phyloP scores from a whole-genome alignment of 2,797 vertebrate genomes.

The Buceros bicornis region DNA sequence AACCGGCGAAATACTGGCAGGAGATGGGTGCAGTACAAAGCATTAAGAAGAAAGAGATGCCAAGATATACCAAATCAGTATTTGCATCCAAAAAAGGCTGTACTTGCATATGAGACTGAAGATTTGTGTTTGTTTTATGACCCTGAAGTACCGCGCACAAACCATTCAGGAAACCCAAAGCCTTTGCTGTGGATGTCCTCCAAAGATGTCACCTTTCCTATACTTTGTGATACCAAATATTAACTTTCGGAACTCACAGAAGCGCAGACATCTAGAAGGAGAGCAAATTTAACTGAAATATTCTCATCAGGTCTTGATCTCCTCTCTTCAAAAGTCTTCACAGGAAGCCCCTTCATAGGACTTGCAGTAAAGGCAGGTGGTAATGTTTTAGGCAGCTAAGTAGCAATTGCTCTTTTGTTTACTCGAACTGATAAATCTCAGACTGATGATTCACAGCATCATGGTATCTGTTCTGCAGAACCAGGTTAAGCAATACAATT shows the following conservation, averaged over 20 bases:
- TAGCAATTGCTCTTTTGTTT: background rate
- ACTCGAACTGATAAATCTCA: background rate
- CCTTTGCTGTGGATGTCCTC: background rate
- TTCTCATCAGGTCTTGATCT: background rate
- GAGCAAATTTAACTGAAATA: background rate
- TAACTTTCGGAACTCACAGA: background rate
- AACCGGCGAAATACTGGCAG: background rate
- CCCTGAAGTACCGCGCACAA: background rate
- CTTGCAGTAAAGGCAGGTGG: background rate
- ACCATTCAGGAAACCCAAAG: background rate
- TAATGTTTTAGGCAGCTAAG: background rate
- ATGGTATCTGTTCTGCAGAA: background rate
- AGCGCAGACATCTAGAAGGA: background rate
- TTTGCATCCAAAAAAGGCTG: background rate
- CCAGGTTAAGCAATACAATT: background rate
- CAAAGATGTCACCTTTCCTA: background rate
- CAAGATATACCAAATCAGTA: background rate
- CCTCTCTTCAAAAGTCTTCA: background rate
- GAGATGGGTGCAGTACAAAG: background rate
- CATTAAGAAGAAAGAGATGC: background rate
- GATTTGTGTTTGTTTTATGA: background rate
- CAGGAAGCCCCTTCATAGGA: background rate
- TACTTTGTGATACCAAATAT: fast-evolving
- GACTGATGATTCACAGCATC: background rate
- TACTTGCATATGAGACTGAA: background rate